Evolutionary conservation across 2,797 vertebrate genomes (phyloP), one percentile per base, ranked within the genome.

Genomic region (Buceros bicornis): DNA sequence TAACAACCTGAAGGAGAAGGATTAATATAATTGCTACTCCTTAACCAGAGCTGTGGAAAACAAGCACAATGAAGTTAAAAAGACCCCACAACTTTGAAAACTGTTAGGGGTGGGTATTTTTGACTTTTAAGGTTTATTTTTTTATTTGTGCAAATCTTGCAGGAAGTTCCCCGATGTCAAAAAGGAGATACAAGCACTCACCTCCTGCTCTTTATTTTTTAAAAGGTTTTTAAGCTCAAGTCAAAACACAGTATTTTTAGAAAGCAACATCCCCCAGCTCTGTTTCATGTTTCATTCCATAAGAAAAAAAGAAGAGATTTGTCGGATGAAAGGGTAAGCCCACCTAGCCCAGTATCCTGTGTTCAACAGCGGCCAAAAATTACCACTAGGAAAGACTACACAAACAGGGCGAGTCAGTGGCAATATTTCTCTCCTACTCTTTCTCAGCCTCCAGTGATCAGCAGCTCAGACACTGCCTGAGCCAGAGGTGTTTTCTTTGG

Each of bases 11-110:
- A 74, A 93, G 83, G 76, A 90, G 64, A 76, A 85, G 92, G 85
- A 96, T 96, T 97, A 96, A 93, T 93, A 80, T 92, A 91, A 91
- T 88, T 96, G 94, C 74, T 95, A 81, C 82, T 97, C 71, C 85
- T 40, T 94, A 80, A 78, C 64, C 47, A 53, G 58, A 82, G 62
- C 70, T 54, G 26, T 7, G 6, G 79, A 94, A 93, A 90, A 90
- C 85, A 93, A 93, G 53, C 61, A 90, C 57, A 90, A 40, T 58
- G 25, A 78, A 84, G 89, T 85, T 92, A 86, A 93, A 87, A 66
- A 89, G 91, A 94, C 76, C 0, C 33, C 33, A 33, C 33, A 33
- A 33, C 18, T 64, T 87, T 51, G 66, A 73, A 93, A 93, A 40
- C 37, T 67, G 62, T 76, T 57, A 88, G 10, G 21, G 48, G 26